Evolutionary conservation across 2,113 vertebrate genomes (phyloP).

Genomic region (human (Homo sapiens)): DNA sequence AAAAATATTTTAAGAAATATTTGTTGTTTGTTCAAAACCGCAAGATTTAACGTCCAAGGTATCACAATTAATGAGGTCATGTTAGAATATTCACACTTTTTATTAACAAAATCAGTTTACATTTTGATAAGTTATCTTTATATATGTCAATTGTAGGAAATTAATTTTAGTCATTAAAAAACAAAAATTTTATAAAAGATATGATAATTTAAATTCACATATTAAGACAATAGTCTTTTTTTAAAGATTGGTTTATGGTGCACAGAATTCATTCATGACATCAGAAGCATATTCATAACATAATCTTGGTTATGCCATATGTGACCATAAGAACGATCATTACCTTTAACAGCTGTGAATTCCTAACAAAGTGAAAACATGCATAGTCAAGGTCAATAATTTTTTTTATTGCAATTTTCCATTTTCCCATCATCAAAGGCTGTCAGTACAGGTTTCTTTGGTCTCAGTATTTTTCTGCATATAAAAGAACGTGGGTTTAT

Average conservation of each 20-base stretch:
- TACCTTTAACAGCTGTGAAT: not conserved
- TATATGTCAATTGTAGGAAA: not conserved
- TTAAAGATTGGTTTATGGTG: not conserved
- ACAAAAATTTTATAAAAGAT: not conserved
- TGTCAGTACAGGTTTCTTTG: not conserved
- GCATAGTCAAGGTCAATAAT: not conserved
- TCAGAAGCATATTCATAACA: not conserved
- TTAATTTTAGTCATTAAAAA: not conserved
- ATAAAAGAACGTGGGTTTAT: not conserved
- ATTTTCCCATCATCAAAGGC: not conserved
- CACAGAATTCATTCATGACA: not conserved
- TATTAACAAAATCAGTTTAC: conserved; percentile 28
- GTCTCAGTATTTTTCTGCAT: not conserved
- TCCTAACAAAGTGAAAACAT: conserved; percentile 24
- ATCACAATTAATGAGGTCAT: not conserved
- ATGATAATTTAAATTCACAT: not conserved
- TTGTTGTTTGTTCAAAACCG: not conserved
- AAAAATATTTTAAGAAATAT: not conserved
- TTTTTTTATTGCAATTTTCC: conserved; percentile 19
- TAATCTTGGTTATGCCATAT: not conserved
- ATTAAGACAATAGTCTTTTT: conserved; percentile 13
- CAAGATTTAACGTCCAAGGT: not conserved
- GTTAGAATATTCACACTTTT: not conserved
- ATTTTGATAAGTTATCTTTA: not conserved
- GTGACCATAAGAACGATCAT: conserved; percentile 3